Base-by-base conservation (phyloP, 2,113 vertebrate genomes). In the Apistogramma diplotaenia region DNA sequence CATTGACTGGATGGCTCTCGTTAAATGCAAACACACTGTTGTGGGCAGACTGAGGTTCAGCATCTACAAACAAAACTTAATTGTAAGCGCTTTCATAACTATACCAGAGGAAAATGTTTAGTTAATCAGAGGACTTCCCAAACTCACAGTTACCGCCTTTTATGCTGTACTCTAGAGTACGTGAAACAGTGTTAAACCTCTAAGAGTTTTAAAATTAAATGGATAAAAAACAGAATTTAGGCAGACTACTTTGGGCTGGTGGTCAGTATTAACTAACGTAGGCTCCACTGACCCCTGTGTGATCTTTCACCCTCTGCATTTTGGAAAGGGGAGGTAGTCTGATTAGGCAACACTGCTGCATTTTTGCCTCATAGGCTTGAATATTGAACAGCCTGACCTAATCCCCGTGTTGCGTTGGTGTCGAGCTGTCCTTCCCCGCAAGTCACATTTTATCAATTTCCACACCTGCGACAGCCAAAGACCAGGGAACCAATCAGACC, bases 361-460 rank as follows among this genome's bases (percentile, higher is more conserved):
- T n/a, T 31, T 46, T 73, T 79, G 9, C 46, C 61, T 58, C 60
- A 37, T 56, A 85, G 74, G 35, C 57, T 51, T 72, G 15, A 60
- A 83, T 76, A 81, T 81, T 70, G 82, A 71, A 88, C 62, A 86
- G 59, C 43, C 74, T 57, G 53, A 25, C 35, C 35, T 86, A 79
- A 91, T 83, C 67, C 55, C 70, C 25, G 46, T 49, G 55, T 82
- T 81, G 54, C 19, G 18, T 76, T 61, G 55, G 70, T 65, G 78
- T 85, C 8, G 3, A 79, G 61, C 21, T 59, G 23, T 80, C 58
- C 43, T 62, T 53, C 61, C 74, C 58, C 71, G 9, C 15, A 33
- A 81, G 62, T 71, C 87, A 90, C 55, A 29, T 92, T 93, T 85
- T 91, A 91, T 89, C 79, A 82, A 93, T 92, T 94, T 93, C 85